Evolutionary conservation across 2,797 vertebrate species (phyloP).

Genomic region (Crossoptilon crossoptilon): DNA sequence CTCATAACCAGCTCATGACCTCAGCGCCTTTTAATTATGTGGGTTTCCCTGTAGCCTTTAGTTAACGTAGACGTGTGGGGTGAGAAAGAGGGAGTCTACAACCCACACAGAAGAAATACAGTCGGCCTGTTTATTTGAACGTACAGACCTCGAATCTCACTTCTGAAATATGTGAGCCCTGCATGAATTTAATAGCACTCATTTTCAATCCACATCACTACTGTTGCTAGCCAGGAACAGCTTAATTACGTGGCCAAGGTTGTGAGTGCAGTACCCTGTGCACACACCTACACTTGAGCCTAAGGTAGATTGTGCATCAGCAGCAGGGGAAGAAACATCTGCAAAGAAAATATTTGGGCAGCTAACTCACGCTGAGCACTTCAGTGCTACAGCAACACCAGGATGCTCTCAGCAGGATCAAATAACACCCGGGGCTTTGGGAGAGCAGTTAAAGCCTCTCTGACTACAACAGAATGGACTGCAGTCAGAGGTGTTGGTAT

Average conservation of each 20-base stretch:
- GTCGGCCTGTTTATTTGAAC: not conserved
- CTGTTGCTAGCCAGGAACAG: not conserved
- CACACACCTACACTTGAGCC: not conserved
- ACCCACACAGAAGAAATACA: not conserved
- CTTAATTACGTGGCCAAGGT: not conserved
- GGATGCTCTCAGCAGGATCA: not conserved
- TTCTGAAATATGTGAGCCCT: not conserved
- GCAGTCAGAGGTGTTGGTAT: not conserved
- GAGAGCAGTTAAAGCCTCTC: not conserved
- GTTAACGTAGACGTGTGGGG: not conserved
- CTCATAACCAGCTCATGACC: constrained; percentile 78
- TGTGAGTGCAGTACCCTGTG: not conserved
- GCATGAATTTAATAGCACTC: not conserved
- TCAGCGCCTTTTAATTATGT: constrained; percentile 72
- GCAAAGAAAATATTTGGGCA: not conserved
- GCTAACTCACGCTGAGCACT: not conserved
- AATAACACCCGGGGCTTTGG: not conserved
- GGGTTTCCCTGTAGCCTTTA: constrained; percentile 50
- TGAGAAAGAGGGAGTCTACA: not conserved
- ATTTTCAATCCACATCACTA: not conserved
- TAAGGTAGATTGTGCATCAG: accelerated
- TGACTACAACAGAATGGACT: not conserved
- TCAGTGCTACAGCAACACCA: not conserved
- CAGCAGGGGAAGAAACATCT: not conserved
- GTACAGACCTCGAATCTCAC: not conserved